A percentile compares a stretch with the other conserved stretches of the same genome.
Evolutionary conservation across 2,113 vertebrate species (phyloP).

Genomic region (Brachypteracias leptosomus): DNA sequence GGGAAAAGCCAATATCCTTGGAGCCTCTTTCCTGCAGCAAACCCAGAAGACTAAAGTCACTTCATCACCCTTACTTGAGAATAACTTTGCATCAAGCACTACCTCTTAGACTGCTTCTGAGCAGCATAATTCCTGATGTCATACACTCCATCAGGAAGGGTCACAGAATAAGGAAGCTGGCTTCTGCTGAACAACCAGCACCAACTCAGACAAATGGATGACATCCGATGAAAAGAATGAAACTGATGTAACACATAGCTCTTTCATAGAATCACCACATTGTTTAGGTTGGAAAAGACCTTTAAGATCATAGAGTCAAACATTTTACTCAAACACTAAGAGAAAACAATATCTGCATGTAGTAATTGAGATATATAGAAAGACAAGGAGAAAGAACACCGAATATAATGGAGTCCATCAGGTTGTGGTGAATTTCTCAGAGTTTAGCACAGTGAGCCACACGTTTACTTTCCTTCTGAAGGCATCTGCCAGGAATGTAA

Average conservation of each 20-base stretch:
- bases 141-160: background rate
- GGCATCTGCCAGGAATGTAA: background rate
- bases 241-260: background rate
- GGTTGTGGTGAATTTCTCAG: background rate
- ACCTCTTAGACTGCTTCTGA: background rate
- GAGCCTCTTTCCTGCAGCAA: constrained; percentile 78
- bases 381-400: background rate
- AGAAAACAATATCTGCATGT: background rate
- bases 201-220: background rate
- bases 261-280: background rate
- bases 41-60: background rate
- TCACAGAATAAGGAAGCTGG: background rate
- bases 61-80: background rate
- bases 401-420: background rate
- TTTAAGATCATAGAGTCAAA: background rate
- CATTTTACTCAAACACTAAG: background rate
- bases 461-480: background rate
- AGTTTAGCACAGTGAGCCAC: background rate
- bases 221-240: background rate
- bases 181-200: background rate
- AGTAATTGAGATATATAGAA: background rate
- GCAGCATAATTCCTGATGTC: background rate
- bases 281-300: background rate
- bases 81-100: background rate
- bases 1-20: constrained; percentile 87